Evolutionary conservation across 2,113 vertebrate genomes (phyloP).

Genomic region (Ursus arctos): DNA sequence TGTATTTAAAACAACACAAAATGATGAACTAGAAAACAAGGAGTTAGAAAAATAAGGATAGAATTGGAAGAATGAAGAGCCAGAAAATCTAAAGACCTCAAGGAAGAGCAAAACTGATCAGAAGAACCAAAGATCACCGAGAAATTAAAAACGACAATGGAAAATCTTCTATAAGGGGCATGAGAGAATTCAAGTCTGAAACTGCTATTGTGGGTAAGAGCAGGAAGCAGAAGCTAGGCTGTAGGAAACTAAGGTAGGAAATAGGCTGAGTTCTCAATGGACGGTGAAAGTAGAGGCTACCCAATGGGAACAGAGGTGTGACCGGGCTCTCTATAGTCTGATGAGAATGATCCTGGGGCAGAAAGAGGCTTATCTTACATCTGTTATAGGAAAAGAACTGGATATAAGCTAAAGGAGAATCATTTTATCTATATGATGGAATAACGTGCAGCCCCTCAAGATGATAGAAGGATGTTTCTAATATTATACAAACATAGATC

Average conservation of each 20-base stretch:
- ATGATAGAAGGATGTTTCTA: neutral
- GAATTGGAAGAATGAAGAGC: neutral
- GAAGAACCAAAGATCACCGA: neutral
- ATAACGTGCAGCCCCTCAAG: neutral
- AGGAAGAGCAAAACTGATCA: neutral
- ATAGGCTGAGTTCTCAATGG: neutral
- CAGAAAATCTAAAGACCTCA: conserved; percentile 15
- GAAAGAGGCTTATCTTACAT: neutral
- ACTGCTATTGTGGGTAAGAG: neutral
- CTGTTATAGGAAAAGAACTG: neutral
- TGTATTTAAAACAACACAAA: neutral
- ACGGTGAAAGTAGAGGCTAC: neutral
- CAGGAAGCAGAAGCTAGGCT: neutral
- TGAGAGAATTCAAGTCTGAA: neutral
- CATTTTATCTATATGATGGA: neutral
- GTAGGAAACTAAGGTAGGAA: neutral
- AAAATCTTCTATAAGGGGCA: neutral
- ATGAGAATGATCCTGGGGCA: neutral
- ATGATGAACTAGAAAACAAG: neutral
- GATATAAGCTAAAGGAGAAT: neutral
- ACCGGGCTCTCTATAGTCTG: neutral
- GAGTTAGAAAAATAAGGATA: neutral
- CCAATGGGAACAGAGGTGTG: neutral
- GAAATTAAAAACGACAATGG: neutral
- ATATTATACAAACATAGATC: neutral